Percentiles rank a stretch among this genome's conserved stretches.
Evolutionary conservation across 2,113 vertebrate species (phyloP).

Genomic region (Barbus barbus): DNA sequence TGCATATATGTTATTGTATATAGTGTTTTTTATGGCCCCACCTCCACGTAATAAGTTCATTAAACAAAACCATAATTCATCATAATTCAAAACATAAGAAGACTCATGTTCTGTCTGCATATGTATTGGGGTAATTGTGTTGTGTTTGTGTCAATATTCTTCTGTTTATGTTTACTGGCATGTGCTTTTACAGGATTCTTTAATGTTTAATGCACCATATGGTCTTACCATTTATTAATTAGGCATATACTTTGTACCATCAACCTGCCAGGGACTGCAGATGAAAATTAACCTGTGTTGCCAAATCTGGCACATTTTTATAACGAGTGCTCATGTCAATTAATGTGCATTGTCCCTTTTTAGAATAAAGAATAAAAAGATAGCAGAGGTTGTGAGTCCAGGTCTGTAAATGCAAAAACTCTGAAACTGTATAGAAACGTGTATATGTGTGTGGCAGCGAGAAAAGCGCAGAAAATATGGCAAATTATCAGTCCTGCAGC

Average conservation of each 20-base stretch:
- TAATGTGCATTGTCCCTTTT: not conserved
- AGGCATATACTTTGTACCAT: not conserved
- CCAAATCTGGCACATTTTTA: not conserved
- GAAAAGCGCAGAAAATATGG: too few relatives aligned
- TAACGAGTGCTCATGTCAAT: not conserved
- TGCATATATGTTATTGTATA: not conserved
- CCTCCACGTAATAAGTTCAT: not conserved
- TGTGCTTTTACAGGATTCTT: not conserved
- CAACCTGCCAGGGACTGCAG: not conserved
- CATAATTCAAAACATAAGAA: not conserved
- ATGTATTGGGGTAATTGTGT: not conserved
- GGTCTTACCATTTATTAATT: not conserved
- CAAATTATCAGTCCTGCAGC: too few relatives aligned
- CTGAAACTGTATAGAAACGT: too few relatives aligned
- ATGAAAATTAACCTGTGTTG: not conserved
- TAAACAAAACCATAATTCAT: not conserved
- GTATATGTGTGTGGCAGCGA: too few relatives aligned
- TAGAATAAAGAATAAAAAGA: too few relatives aligned
- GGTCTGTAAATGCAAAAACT: not conserved
- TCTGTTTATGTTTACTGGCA: not conserved
- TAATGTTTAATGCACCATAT: not conserved
- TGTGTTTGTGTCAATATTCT: not conserved
- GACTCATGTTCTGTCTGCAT: not conserved
- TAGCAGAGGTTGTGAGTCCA: too few relatives aligned
- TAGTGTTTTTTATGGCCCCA: not conserved